phyloP scores from a whole-genome alignment of 2,113 vertebrate species.

The Pipa parva region DNA sequence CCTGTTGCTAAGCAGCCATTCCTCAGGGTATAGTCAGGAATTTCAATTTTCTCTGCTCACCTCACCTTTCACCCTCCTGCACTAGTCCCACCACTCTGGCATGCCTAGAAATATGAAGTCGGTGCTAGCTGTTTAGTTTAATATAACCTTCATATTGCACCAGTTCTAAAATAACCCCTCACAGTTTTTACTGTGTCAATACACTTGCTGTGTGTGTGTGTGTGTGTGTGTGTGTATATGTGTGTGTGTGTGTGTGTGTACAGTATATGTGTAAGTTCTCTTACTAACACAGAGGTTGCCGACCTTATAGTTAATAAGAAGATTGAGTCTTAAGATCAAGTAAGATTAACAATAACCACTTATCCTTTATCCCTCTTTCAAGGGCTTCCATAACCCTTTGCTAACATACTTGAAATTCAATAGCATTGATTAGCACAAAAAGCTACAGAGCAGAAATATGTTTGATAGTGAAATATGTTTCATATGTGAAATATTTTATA shows the following conservation, averaged over 20 bases:
- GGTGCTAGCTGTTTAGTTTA: background rate
- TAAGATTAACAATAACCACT: conserved; percentile 5
- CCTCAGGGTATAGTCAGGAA: conserved; percentile 32
- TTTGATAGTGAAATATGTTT: too few relatives aligned
- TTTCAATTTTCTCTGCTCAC: conserved; percentile 36
- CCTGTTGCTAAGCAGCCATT: conserved; percentile 41
- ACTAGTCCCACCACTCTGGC: conserved; percentile 9
- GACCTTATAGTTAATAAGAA: conserved; percentile 4
- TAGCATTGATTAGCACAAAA: too few relatives aligned
- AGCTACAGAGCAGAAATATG: too few relatives aligned
- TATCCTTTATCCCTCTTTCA: conserved; percentile 10
- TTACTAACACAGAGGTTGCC: too few relatives aligned
- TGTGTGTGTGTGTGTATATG: too few relatives aligned
- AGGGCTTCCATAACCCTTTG: background rate
- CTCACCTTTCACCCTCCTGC: conserved; percentile 32
- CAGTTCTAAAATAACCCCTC: conserved; percentile 1
- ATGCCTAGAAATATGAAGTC: conserved; percentile 23
- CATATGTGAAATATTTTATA: too few relatives aligned
- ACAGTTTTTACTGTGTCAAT: conserved; percentile 4
- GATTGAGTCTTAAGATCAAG: conserved; percentile 18
- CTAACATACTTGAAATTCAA: background rate
- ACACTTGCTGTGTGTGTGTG: too few relatives aligned
- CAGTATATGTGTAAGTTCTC: too few relatives aligned
- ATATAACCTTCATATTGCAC: conserved; percentile 19
- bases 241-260: too few relatives aligned